These are phyloP conservation scores for Holothuria scabra DNA, from an alignment of 53 echinoderm and acorn worm species.

Conservation along the genomic window DNA sequence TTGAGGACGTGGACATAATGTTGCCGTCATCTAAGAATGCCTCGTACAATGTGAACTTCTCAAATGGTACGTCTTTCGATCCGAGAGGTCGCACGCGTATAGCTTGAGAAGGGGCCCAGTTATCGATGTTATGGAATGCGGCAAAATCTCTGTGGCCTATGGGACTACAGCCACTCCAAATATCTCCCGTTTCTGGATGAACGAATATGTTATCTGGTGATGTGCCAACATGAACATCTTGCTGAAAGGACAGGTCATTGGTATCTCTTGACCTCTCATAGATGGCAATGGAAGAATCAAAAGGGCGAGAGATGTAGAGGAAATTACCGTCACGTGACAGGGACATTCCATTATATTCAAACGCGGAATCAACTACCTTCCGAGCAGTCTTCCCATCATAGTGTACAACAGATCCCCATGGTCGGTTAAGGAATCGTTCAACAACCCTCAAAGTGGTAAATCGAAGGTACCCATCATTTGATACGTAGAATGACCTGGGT, in stretches of 20 bases:
- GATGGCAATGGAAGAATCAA: neutral
- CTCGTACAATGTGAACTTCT: neutral
- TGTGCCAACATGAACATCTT: neutral
- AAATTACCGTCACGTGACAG: conserved; percentile 17
- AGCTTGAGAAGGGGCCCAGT: conserved; percentile 12
- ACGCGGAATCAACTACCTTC: neutral
- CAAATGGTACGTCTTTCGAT: neutral
- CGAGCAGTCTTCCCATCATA: conserved; percentile 1
- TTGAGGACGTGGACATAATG: neutral
- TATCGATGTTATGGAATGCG: conserved; percentile 9
- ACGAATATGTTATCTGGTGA: conserved; percentile 49
- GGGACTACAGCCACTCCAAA: conserved; percentile 6
- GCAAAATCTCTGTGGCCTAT: neutral
- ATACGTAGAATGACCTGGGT: neutral
- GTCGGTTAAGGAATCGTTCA: neutral
- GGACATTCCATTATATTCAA: conserved; percentile 36
- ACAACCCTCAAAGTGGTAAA: neutral
- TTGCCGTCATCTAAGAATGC: neutral
- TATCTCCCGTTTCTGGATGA: conserved; percentile 32
- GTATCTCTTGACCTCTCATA: conserved; percentile 6
- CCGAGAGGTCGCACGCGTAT: neutral
- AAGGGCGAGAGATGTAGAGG: neutral
- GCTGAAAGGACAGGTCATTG: conserved; percentile 9
- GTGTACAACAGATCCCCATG: conserved; percentile 42
- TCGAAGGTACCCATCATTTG: neutral